Base-by-base conservation (phyloP, 2,888 invertebrate species). In the Protophormia terraenovae region DNA sequence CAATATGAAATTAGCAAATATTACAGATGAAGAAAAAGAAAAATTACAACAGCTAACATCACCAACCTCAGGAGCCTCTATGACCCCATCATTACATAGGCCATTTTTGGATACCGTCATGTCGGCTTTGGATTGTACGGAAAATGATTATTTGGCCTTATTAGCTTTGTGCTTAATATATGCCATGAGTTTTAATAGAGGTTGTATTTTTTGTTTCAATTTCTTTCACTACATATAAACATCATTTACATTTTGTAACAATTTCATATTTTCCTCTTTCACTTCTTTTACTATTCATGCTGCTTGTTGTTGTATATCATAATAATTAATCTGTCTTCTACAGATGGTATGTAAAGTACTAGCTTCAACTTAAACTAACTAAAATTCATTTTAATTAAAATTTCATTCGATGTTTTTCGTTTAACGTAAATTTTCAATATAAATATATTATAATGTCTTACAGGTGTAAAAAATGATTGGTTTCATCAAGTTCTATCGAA, bases 11-110 rank as follows among this genome's bases (percentile, higher is more conserved):
- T 86, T 88, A n/a, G 89, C 95, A 71, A 98, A 98, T 92, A 96
- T 98, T 22, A 98, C 98, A 0, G 98, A 98, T 90, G 98, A 98
- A 91, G 98, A 98, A 90, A 98, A 98, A 90, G 96, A 97, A 89
- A 95, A 95, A 76, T 77, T 93, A 0, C 91, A 91, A 29, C 89
- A 90, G 64, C 82, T 90, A 4, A 88, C 88, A 32, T 90, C 89
- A 19, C 83, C 84, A 1, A 67, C 77, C 16, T 24, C 55, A 6
- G 55, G 79, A 7, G 8, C 76, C 1, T 86, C 87, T 88, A 87
- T 86, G 87, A 91, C n/a, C 87, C 72, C 89, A 8, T 89, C 89
- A 19, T 58, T 90, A 76, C 87, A 89, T 67, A 90, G 92, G 22
- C 93, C 98, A 0, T 98, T 98, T 93, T 93, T 99, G 87, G 97